phyloP scores from a whole-genome alignment of 53 echinoderm and acorn worm species.

The Astropecten irregularis region DNA sequence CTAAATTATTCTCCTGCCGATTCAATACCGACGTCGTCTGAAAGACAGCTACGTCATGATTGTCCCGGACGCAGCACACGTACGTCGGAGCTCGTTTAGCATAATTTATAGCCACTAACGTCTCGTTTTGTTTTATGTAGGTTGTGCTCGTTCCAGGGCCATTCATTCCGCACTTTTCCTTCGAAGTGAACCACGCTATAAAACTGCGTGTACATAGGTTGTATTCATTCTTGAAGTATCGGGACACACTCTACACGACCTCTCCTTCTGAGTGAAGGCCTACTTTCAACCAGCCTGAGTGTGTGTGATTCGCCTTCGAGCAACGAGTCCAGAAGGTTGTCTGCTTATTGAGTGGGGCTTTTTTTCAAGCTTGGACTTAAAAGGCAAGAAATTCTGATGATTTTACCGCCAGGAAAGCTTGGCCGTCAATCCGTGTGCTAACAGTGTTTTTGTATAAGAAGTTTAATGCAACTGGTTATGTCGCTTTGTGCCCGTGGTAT shows the following conservation, averaged over 20 bases:
- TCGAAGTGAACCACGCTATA: neutral
- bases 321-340: too few relatives aligned
- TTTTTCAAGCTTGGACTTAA: too few relatives aligned
- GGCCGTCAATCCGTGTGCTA: too few relatives aligned
- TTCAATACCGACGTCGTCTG: neutral
- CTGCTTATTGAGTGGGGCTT: too few relatives aligned
- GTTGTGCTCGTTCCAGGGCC: slow-evolving; percentile 38
- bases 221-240: neutral
- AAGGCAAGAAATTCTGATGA: too few relatives aligned
- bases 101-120: slow-evolving; percentile 1
- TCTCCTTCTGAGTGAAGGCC: too few relatives aligned
- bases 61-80: neutral
- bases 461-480: too few relatives aligned
- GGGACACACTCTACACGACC: slow-evolving; percentile 17
- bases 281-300: too few relatives aligned
- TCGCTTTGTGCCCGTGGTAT: too few relatives aligned
- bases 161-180: neutral
- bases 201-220: neutral
- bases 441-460: too few relatives aligned
- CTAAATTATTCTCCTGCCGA: slow-evolving; percentile 9
- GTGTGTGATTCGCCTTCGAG: too few relatives aligned
- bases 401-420: too few relatives aligned
- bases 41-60: neutral
- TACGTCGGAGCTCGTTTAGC: slow-evolving; percentile 27
- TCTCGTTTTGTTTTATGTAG: slow-evolving; percentile 8